Evolutionary conservation across 2,888 invertebrate genomes (phyloP), one percentile per base, ranked within the genome.

Genomic region (Drosophila eohydei): DNA sequence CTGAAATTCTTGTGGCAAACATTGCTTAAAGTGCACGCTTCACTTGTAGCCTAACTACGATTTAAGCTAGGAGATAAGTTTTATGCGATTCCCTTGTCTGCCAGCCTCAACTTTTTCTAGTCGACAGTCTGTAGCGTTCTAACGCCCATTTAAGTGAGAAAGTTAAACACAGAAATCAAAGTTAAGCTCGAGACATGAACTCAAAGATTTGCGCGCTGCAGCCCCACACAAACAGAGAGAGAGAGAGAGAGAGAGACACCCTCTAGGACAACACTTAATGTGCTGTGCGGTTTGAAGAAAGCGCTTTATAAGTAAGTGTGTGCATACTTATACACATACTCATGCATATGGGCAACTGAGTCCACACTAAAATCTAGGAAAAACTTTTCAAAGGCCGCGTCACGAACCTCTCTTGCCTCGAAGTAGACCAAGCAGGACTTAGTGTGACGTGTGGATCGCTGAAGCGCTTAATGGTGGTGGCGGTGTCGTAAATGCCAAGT

Each of bases 71-170:
- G 34, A 62, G 50, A 16, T 57, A 64, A 50, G 36, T 60, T 26
- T 30, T 51, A 40, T 57, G 69, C 51, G 7, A 59, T 48, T 63
- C 54, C 14, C 21, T 36, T 64, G 61, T 43, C 61, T 50, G 59
- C 40, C 48, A 57, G 34, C 52, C 52, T 54, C 38, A 72, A 72
- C 44, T 71, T 68, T 58, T 50, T n/a, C n/a, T 32, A 57, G 71
- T 28, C 70, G 70, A 70, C 74, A 63, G 65, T 73, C 68, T 59
- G 68, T 78, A 69, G 59, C 66, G 70, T 67, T 67, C 67, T 74
- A 85, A 83, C 83, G 88, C 80, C 67, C 68, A 63, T 83, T 85
- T 78, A 88, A 83, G 86, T 83, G 81, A 68, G 71, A 83, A 80
- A 88, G 86, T 88, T 83, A 75, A 63, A 72, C 78, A 70, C 48